Percentiles rank a stretch among this genome's conserved stretches.
These are phyloP conservation scores for Hippasteria phrygiana DNA, from an alignment of 53 echinoderm and acorn worm genomes.

Conservation along the genomic window DNA sequence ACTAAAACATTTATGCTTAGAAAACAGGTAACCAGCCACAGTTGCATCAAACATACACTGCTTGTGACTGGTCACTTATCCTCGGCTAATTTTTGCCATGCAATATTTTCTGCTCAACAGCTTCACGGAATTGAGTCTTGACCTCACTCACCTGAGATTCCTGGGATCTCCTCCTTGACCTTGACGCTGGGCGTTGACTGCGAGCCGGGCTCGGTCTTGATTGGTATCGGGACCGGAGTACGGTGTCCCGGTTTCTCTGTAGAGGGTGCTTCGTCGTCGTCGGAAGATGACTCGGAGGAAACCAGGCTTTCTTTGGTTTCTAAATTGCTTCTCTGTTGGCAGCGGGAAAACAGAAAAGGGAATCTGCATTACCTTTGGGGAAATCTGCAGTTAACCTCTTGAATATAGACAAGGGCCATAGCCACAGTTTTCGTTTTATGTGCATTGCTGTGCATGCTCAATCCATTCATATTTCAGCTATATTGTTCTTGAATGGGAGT, in stretches of 20 bases:
- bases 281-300: constrained; percentile 56
- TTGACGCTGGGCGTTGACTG: constrained; percentile 37
- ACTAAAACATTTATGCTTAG: no score
- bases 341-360: not conserved
- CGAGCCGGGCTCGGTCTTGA: constrained; percentile 11
- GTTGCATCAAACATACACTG: no score
- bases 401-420: no score
- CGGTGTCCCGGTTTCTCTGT: constrained; percentile 9
- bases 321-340: constrained; percentile 19
- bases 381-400: not conserved
- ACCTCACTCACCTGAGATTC: constrained; percentile 53
- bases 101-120: not conserved
- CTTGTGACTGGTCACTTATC: no score
- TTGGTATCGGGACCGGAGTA: constrained; percentile 1
- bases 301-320: constrained; percentile 25
- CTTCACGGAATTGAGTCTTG: no score
- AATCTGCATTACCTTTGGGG: not conserved
- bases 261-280: constrained; percentile 39
- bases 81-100: no score
- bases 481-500: no score
- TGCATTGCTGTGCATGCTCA: not conserved
- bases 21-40: no score
- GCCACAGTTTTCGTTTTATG: not conserved
- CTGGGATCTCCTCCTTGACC: constrained; percentile 60
- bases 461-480: no score